Conservation (phyloP, 1,140 invertebrate species). For the Octopus bimaculoides region DNA sequence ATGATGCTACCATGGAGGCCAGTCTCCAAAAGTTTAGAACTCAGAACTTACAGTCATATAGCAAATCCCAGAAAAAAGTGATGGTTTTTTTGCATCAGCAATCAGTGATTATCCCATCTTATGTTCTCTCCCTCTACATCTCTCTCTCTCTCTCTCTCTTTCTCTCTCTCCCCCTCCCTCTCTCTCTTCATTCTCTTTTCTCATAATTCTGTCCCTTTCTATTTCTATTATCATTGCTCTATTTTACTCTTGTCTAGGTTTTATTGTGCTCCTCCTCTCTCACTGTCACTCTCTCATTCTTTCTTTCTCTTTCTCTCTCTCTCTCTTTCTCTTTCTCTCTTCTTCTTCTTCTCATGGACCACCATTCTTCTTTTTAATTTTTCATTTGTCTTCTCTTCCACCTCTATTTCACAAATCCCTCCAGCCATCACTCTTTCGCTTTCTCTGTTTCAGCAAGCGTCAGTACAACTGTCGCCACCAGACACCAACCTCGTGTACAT, state of each 20-base stretch:
- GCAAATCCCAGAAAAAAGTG: too few relatives aligned
- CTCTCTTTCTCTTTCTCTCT: neutral
- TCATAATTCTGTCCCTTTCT: neutral
- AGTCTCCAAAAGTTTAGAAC: too few relatives aligned
- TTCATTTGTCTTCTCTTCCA: neutral
- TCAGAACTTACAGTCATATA: too few relatives aligned
- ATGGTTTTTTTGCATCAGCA: too few relatives aligned
- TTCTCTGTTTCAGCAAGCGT: neutral
- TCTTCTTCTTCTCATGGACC: neutral
- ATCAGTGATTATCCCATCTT: too few relatives aligned
- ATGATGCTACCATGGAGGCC: too few relatives aligned
- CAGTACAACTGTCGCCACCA: constrained; percentile 27
- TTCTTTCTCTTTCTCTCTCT: neutral
- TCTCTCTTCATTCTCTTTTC: neutral
- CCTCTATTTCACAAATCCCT: neutral
- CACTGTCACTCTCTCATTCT: neutral
- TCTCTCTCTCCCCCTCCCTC: neutral
- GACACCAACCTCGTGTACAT: constrained; percentile 25
- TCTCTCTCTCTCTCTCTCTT: neutral
- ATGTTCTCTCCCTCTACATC: too few relatives aligned
- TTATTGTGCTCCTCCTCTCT: neutral
- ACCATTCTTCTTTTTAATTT: neutral
- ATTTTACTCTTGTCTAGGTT: neutral
- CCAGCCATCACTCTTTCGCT: neutral
- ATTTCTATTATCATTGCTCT: neutral